Percentiles rank a stretch among this genome's conserved stretches.
These are phyloP conservation scores for Hylaeus volcanicus DNA, from an alignment of 1,140 invertebrate genomes.

Conservation along the genomic window DNA sequence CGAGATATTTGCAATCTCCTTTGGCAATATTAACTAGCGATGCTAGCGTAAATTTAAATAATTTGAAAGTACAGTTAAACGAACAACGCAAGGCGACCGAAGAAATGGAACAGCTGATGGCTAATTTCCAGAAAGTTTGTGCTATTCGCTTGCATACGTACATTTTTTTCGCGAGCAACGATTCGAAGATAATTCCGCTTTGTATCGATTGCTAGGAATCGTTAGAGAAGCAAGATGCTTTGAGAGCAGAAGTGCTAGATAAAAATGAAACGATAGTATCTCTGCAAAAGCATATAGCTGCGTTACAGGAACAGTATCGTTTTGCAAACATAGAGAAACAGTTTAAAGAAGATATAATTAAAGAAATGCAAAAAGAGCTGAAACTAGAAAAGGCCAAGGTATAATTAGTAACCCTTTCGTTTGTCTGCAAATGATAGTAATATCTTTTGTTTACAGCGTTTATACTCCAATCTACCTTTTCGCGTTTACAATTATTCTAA, in stretches of 20 bases:
- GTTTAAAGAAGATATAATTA: conserved; percentile 82
- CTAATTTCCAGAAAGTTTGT: conserved; percentile 73
- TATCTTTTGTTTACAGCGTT: conserved; percentile 21
- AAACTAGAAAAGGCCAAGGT: conserved; percentile 71
- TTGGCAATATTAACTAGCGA: conserved; percentile 58
- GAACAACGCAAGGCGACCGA: conserved; percentile 66
- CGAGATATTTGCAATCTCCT: conserved; percentile 59
- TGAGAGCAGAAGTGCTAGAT: conserved; percentile 79
- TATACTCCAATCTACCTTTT: conserved; percentile 6
- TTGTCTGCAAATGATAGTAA: conserved; percentile 23
- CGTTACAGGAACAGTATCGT: conserved; percentile 78
- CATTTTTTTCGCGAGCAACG: conserved; percentile 15
- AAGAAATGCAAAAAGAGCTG: conserved; percentile 80
- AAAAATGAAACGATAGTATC: conserved; percentile 78
- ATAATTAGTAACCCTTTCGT: conserved; percentile 41
- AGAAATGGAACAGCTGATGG: conserved; percentile 63
- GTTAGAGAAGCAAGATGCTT: conserved; percentile 76
- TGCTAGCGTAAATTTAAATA: conserved; percentile 54
- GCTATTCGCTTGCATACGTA: conserved; percentile 23
- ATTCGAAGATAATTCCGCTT: conserved; percentile 25
- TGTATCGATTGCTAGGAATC: conserved; percentile 64
- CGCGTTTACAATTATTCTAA: conserved; percentile 16
- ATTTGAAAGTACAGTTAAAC: conserved; percentile 62
- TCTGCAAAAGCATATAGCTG: conserved; percentile 74
- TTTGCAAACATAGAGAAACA: conserved; percentile 77